Evolutionary conservation across 2,113 vertebrate species (phyloP).

Genomic region (Erinaceus europaeus): DNA sequence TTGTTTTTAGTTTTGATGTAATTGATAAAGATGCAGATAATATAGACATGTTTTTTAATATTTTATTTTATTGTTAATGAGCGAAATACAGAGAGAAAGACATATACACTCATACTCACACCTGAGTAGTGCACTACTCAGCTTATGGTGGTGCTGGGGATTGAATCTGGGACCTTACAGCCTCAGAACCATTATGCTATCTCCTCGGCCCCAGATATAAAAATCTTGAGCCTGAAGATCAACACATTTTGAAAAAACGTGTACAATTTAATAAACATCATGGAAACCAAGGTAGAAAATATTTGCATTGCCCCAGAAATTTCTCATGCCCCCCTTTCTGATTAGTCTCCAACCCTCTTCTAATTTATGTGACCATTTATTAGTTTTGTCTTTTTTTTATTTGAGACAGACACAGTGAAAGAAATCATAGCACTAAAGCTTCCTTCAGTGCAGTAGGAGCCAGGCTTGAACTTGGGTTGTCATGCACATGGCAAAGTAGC

Average conservation of each 20-base stretch:
- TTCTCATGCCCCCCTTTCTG: neutral
- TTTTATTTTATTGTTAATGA: too few species aligned
- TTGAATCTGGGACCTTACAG: too few species aligned
- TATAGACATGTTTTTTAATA: too few species aligned
- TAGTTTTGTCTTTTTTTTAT: neutral
- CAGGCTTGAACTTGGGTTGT: neutral
- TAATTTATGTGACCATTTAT: slow-evolving; percentile 23
- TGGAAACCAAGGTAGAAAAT: neutral
- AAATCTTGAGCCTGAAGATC: neutral
- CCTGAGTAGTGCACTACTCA: too few species aligned
- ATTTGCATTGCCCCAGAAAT: slow-evolving; percentile 1
- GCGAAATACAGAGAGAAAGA: too few species aligned
- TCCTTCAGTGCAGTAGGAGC: neutral
- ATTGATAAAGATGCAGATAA: neutral
- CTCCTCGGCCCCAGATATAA: neutral
- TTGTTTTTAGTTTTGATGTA: neutral
- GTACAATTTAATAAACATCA: neutral
- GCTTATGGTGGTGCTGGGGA: too few species aligned
- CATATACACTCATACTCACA: too few species aligned
- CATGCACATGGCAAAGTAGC: neutral
- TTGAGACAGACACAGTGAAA: too few species aligned
- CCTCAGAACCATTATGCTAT: too few species aligned
- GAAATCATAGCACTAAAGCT: too few species aligned
- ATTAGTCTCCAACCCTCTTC: neutral
- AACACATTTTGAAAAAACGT: slow-evolving; percentile 6